A percentile compares a stretch with the other conserved stretches of the same genome.
Evolutionary conservation across 2,888 invertebrate species (phyloP).

Genomic region (Hydriomena furcata): DNA sequence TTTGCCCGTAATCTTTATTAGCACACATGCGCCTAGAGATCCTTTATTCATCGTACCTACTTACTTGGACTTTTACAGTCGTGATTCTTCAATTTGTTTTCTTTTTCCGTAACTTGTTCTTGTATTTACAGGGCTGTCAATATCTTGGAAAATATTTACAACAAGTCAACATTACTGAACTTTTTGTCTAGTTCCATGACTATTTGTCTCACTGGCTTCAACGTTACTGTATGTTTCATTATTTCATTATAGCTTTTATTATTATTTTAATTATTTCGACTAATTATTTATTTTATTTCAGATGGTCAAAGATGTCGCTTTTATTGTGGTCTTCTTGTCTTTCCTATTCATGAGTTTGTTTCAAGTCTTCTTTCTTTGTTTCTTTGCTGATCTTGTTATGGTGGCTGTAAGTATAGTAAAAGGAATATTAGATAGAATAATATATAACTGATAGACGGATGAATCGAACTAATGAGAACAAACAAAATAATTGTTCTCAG

Average conservation of each 20-base stretch:
- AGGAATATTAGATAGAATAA: too few relatives aligned
- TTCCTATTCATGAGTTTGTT: conserved; percentile 54
- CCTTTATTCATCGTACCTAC: too few relatives aligned
- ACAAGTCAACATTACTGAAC: conserved; percentile 55
- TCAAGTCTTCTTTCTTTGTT: conserved; percentile 63
- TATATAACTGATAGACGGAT: too few relatives aligned
- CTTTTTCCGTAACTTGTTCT: too few relatives aligned
- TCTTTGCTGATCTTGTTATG: conserved; percentile 61
- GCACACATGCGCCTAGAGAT: too few relatives aligned
- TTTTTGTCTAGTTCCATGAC: conserved; percentile 57
- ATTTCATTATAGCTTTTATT: too few relatives aligned
- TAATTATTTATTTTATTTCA: conserved; percentile 37
- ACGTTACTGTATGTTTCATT: conserved; percentile 49
- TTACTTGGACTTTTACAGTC: too few relatives aligned
- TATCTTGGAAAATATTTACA: conserved; percentile 49
- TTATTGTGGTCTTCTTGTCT: conserved; percentile 47
- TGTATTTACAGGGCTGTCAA: conserved; percentile 43
- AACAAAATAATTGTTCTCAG: too few relatives aligned
- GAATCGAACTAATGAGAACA: too few relatives aligned
- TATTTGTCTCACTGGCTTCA: conserved; percentile 64
- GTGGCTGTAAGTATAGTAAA: conserved; percentile 48
- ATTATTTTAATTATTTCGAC: not conserved
- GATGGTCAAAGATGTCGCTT: conserved; percentile 48
- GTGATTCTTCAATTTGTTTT: too few relatives aligned
- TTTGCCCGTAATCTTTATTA: too few relatives aligned